Evolutionary conservation across 1,140 invertebrate species (phyloP).

Genomic region (Laupala kohalensis): DNA sequence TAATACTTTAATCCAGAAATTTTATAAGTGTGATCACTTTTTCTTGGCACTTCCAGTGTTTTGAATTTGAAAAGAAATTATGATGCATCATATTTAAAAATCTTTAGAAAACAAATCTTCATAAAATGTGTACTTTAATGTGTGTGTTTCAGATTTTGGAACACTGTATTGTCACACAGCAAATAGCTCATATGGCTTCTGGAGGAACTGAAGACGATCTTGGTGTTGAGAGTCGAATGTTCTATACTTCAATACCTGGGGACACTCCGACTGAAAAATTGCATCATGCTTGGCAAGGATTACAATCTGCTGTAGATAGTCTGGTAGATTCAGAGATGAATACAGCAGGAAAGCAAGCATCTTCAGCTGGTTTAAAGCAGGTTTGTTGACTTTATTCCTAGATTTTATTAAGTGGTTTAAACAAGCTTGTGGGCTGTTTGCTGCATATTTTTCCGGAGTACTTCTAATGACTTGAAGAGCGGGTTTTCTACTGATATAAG

Average conservation of each 20-base stretch:
- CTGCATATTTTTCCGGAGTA: too few relatives aligned
- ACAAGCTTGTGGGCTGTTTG: too few relatives aligned
- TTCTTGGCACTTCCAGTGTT: too few relatives aligned
- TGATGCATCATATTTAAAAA: too few relatives aligned
- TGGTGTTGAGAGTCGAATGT: not conserved
- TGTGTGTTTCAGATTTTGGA: not conserved
- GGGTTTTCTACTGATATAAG: too few relatives aligned
- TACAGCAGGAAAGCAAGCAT: slow-evolving; percentile 16
- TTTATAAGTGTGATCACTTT: too few relatives aligned
- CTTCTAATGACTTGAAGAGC: too few relatives aligned
- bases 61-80: too few relatives aligned
- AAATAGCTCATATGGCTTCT: slow-evolving; percentile 34
- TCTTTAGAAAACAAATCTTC: not conserved
- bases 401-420: too few relatives aligned
- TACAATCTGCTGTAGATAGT: slow-evolving; percentile 56
- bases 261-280: slow-evolving; percentile 54
- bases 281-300: slow-evolving; percentile 51
- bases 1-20: too few relatives aligned
- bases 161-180: not conserved
- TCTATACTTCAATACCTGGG: slow-evolving; percentile 32
- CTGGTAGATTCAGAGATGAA: slow-evolving; percentile 46
- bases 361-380: slow-evolving; percentile 34
- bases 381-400: slow-evolving; percentile 19
- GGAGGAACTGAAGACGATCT: slow-evolving; percentile 31
- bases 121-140: not conserved